phyloP scores from a whole-genome alignment of 2,797 vertebrate genomes.

The Brachyalestes nurse region DNA sequence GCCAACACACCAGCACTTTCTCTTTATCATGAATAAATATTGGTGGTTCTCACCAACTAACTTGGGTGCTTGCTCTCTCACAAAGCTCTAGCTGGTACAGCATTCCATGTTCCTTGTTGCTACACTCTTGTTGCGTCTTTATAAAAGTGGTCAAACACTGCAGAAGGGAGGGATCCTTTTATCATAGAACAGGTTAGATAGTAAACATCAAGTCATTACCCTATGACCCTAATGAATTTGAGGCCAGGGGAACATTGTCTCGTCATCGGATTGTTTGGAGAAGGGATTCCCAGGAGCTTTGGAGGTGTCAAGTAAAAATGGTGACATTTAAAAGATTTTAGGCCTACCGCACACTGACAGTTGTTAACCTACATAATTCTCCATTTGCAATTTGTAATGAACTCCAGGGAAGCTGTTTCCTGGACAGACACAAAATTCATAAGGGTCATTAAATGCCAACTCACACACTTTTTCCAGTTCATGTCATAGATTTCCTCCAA shows the following conservation, averaged over 20 bases:
- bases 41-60: conserved; percentile 71
- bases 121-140: conserved; percentile 60
- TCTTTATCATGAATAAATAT: conserved; percentile 82
- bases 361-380: conserved; percentile 59
- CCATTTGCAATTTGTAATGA: conserved; percentile 42
- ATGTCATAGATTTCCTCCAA: no score
- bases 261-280: conserved; percentile 65
- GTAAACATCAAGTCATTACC: conserved; percentile 82
- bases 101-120: conserved; percentile 75
- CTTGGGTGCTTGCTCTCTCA: conserved; percentile 65
- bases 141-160: conserved; percentile 55
- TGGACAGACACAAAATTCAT: not conserved
- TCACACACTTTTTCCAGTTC: no score
- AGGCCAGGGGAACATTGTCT: conserved; percentile 52
- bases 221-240: conserved; percentile 68
- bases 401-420: conserved; percentile 13
- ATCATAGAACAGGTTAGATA: conserved; percentile 71
- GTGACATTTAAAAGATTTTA: conserved; percentile 65
- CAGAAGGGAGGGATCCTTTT: conserved; percentile 60
- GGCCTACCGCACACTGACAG: conserved; percentile 52
- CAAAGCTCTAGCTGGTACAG: conserved; percentile 61
- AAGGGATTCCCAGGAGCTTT: conserved; percentile 63
- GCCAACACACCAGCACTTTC: conserved; percentile 78
- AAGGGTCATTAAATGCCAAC: no score
- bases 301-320: conserved; percentile 61